Conservation (phyloP, 2,113 vertebrate genomes). For the Syrrhaptes paradoxus region DNA sequence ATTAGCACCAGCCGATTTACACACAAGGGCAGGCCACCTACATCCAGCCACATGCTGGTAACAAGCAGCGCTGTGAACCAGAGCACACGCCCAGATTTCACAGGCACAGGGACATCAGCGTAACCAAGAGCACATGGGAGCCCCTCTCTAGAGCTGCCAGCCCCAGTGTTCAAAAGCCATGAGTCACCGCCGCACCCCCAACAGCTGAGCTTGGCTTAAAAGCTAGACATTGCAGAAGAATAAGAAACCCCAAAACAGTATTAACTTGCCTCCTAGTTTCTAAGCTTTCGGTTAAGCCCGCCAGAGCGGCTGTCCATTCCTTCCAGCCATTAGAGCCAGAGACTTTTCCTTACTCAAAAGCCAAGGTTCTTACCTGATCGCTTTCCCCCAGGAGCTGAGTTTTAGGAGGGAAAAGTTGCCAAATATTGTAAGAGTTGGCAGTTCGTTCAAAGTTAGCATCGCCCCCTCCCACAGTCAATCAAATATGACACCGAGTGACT, state of each 20-base stretch:
- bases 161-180: not conserved
- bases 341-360: not conserved
- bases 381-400: not conserved
- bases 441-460: not conserved
- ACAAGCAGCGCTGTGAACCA: not conserved
- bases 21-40: not conserved
- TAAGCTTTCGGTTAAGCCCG: not conserved
- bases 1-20: not conserved
- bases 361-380: not conserved
- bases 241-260: not conserved
- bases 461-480: not conserved
- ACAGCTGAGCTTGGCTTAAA: not conserved
- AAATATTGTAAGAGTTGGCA: not conserved
- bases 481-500: not conserved
- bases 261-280: not conserved
- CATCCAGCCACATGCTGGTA: not conserved
- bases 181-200: not conserved
- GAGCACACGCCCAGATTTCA: not conserved
- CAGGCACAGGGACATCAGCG: not conserved
- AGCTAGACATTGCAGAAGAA: not conserved
- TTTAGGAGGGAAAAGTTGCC: not conserved
- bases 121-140: constrained; percentile 32
- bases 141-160: not conserved
- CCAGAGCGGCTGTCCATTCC: not conserved
- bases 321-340: not conserved